Percentiles rank a stretch among this genome's conserved stretches.
Evolutionary conservation across 2,797 vertebrate species (phyloP).

Genomic region (Squalus acanthias): DNA sequence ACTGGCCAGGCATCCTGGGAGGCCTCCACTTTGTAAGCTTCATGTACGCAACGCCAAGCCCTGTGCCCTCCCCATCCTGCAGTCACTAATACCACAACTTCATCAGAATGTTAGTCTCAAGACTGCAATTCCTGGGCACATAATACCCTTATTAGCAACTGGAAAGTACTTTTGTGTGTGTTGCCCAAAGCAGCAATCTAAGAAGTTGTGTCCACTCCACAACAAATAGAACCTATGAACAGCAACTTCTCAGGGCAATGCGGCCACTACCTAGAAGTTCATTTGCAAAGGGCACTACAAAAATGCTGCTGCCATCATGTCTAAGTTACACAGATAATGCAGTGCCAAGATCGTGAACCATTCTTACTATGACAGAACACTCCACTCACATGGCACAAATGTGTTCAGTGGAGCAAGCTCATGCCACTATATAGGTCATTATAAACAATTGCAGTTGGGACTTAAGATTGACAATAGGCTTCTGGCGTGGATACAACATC

Average conservation of each 20-base stretch:
- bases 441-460: no score
- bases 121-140: neutral
- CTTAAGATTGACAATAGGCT: neutral
- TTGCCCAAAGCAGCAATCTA: neutral
- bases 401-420: neutral
- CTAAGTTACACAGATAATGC: neutral
- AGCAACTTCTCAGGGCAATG: neutral
- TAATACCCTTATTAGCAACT: neutral
- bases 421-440: neutral
- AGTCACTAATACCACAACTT: neutral
- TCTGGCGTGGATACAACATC: neutral
- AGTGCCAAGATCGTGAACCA: neutral
- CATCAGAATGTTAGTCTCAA: neutral
- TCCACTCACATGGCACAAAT: neutral
- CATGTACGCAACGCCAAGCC: neutral
- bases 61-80: neutral
- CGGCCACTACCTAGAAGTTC: neutral
- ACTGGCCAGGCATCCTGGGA: neutral
- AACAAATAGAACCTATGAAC: neutral
- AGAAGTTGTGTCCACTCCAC: neutral
- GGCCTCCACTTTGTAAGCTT: neutral
- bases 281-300: neutral
- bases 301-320: neutral
- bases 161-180: neutral
- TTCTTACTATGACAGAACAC: neutral